Conservation (phyloP, 2,113 vertebrate genomes). For the Toxotes chatareus region DNA sequence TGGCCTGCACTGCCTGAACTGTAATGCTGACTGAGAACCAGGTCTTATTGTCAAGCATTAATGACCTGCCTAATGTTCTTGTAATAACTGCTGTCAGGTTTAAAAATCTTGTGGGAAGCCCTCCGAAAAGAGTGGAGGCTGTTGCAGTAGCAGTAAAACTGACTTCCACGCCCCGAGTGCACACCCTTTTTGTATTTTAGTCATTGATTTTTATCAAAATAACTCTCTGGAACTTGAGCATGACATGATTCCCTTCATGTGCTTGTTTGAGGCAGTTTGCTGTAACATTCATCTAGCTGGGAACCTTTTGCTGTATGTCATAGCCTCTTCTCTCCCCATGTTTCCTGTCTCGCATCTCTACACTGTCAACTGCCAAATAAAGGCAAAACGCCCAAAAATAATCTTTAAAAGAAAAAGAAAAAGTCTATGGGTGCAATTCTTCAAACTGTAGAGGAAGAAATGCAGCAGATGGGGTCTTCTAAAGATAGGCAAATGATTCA, state of each 20-base stretch:
- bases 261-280: neutral
- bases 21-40: neutral
- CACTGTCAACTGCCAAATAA: neutral
- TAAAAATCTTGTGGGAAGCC: neutral
- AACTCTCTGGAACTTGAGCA: neutral
- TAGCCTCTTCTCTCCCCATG: neutral
- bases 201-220: slow-evolving; percentile 8
- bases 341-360: neutral
- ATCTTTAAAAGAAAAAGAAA: neutral
- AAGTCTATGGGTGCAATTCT: neutral
- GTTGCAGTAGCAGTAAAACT: neutral
- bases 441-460: neutral
- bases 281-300: neutral
- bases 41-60: neutral
- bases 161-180: neutral
- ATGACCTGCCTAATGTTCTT: neutral
- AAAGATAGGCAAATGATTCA: neutral
- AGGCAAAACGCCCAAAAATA: neutral
- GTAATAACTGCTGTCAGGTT: neutral
- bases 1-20: neutral
- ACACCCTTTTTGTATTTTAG: neutral
- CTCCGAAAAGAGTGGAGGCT: neutral
- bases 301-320: neutral
- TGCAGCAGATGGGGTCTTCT: neutral
- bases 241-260: neutral